These are phyloP conservation scores for Atlantisia rogersi DNA, from an alignment of 2,113 vertebrate genomes.

Conservation along the genomic window DNA sequence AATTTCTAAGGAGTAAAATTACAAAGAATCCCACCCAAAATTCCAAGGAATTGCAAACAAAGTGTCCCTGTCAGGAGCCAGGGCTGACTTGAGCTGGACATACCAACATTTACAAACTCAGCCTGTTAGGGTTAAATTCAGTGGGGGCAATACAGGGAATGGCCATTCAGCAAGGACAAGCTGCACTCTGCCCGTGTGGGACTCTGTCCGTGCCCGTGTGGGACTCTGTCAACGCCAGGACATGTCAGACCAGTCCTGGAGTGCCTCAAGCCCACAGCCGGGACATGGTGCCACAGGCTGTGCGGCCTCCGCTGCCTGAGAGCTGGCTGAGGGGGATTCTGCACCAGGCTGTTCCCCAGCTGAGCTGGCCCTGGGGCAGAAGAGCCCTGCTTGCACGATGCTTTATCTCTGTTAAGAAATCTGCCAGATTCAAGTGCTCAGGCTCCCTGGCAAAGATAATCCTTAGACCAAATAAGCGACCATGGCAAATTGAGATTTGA, in stretches of 20 bases:
- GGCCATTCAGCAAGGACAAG: background rate
- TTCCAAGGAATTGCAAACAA: background rate
- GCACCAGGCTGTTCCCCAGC: background rate
- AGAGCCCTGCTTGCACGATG: background rate
- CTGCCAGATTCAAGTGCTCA: background rate
- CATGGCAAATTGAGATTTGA: slow-evolving; percentile 3
- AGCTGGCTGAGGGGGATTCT: background rate
- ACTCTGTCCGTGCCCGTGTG: background rate
- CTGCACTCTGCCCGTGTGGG: fast-evolving
- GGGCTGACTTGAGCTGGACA: too few relatives aligned
- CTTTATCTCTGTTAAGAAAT: background rate
- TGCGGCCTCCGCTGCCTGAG: too few relatives aligned
- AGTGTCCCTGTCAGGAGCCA: fast-evolving
- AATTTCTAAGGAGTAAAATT: background rate
- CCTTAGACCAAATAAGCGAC: background rate
- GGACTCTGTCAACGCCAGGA: too few relatives aligned
- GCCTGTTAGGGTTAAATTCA: fast-evolving
- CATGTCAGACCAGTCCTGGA: too few relatives aligned
- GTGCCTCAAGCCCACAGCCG: too few relatives aligned
- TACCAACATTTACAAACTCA: too few relatives aligned
- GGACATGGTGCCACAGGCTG: background rate
- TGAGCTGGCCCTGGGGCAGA: fast-evolving
- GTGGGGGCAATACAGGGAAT: fast-evolving
- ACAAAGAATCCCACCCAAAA: background rate
- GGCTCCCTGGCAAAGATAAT: background rate